These are phyloP conservation scores for Eupithecia dodoneata DNA, from an alignment of 2,888 invertebrate species.

Conservation along the genomic window DNA sequence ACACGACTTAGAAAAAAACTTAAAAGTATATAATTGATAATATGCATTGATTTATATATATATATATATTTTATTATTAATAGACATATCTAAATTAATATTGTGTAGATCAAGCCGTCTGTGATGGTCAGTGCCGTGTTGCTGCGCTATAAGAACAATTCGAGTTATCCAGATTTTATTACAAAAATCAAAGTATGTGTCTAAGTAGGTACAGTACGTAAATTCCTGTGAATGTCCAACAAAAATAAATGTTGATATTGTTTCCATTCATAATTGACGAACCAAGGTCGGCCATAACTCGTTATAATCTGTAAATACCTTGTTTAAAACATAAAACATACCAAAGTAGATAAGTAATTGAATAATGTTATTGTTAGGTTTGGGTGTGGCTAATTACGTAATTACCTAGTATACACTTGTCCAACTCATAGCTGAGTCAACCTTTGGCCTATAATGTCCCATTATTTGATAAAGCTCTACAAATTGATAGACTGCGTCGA, in stretches of 20 bases:
- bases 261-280: not conserved
- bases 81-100: too few species aligned
- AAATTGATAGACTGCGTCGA: not conserved
- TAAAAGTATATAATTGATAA: too few species aligned
- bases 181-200: not conserved
- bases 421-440: not conserved
- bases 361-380: not conserved
- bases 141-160: too few species aligned
- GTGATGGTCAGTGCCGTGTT: too few species aligned
- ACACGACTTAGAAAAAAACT: too few species aligned
- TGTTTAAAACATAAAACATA: not conserved
- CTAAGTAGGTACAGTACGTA: not conserved
- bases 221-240: not conserved
- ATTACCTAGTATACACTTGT: not conserved
- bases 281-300: not conserved
- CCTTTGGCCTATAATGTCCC: not conserved
- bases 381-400: conserved; percentile 11
- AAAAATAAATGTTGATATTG: not conserved
- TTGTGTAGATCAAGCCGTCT: too few species aligned
- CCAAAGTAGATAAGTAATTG: not conserved
- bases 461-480: not conserved
- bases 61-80: too few species aligned
- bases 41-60: too few species aligned
- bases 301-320: not conserved
- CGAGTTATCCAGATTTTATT: too few species aligned